Conservation (phyloP, 1,140 invertebrate genomes). For the Drosophila busckii region DNA sequence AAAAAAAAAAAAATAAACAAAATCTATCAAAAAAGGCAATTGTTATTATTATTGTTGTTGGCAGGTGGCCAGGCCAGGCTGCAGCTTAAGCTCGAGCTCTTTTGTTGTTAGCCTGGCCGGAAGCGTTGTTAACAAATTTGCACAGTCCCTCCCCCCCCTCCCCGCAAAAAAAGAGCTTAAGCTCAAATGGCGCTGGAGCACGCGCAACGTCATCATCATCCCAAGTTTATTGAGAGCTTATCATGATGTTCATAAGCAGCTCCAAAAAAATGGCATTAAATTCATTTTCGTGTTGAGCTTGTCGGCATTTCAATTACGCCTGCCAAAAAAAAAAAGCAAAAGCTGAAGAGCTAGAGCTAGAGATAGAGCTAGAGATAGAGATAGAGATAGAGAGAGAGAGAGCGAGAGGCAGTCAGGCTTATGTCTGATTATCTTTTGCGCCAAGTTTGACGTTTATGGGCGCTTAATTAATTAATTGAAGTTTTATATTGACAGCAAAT, state of each 20-base stretch:
- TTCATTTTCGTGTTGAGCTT: conserved; percentile 26
- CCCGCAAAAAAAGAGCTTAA: conserved; percentile 15
- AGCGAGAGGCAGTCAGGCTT: too few species aligned
- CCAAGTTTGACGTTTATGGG: too few species aligned
- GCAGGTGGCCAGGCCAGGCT: conserved; percentile 17
- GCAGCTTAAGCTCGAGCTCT: not conserved
- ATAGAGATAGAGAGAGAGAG: too few species aligned
- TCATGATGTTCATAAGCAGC: not conserved
- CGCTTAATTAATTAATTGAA: too few species aligned
- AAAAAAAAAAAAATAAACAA: too few species aligned
- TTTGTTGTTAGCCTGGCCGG: conserved; percentile 43
- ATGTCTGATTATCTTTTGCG: too few species aligned
- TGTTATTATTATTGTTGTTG: conserved; percentile 2
- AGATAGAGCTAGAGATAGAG: too few species aligned
- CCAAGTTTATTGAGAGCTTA: conserved; percentile 13
- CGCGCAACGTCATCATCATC: conserved; percentile 62
- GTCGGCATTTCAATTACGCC: conserved; percentile 29
- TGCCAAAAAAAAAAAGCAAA: conserved; percentile 24
- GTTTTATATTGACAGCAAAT: too few species aligned
- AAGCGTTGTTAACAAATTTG: conserved; percentile 64
- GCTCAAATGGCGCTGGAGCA: conserved; percentile 56
- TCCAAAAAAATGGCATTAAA: conserved; percentile 6
- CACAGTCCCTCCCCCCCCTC: too few species aligned
- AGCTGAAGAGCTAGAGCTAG: not conserved
- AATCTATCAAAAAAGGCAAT: too few species aligned